Base-by-base conservation (phyloP, 1,140 invertebrate species). In the Drosophila insularis region DNA sequence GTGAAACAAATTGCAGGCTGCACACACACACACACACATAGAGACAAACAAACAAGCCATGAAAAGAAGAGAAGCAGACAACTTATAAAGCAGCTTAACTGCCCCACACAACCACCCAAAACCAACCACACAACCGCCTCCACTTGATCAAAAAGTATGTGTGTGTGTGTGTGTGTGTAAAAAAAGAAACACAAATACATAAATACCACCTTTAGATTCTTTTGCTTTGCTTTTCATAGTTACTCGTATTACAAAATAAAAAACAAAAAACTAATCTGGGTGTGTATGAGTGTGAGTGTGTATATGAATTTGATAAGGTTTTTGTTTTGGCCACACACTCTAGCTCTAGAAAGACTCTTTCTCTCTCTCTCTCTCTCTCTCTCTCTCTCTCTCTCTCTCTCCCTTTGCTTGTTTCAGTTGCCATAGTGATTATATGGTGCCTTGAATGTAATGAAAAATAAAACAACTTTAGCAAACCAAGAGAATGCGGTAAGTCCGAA, bases 1-100 rank as follows among this genome's bases (percentile, higher is more conserved):
- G 66, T 54, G 71, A 74, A 79, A 78, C 79, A 84, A 84, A 84
- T 85, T 84, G 81, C 81, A 85, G 74, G 19, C 77, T 76, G 77
- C 76, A 84, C 2, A 37, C 62, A 79, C 71, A 80, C 32, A 32
- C 7, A 32, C 32, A 32, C 32, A 32, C 31, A 32, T 7, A 32
- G 6, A 32, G 6, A 32, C 4, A 84, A 0, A 37, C 64, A 79
- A 78, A 63, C 77, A 54, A 65, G 61, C 32, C 8, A 60, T 68
- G 21, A 63, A 46, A 53, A 46, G 43, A 23, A 17, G 21, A 62
- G 39, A 55, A 73, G 31, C 53, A 37, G 35, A 19, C 14, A 14
- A 23, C 35, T 8, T 43, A 68, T 65, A 78, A 67, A 67, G 65
- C 80, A 69, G 76, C 72, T 75, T 75, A 75, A 68, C 71, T 53